phyloP scores from a whole-genome alignment of 2,888 invertebrate genomes.

The Arctia plantaginis region DNA sequence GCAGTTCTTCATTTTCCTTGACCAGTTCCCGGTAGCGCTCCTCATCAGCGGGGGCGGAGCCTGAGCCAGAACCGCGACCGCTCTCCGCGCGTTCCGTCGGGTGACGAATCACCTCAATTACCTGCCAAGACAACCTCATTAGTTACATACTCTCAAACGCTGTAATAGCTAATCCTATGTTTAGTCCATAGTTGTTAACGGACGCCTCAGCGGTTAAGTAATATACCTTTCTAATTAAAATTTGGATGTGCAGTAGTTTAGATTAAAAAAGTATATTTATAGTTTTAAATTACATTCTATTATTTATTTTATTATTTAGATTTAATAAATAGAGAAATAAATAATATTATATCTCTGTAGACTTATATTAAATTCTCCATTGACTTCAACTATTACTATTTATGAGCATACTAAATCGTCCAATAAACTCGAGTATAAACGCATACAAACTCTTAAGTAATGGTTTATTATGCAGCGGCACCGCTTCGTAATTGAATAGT shows the following conservation, averaged over 20 bases:
- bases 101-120: slow-evolving; percentile 96
- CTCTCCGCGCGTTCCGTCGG: slow-evolving; percentile 95
- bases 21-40: slow-evolving; percentile 97
- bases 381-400: neutral
- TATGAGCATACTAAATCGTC: neutral
- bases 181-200: neutral
- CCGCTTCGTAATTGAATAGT: slow-evolving; percentile 3
- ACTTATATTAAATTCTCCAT: neutral
- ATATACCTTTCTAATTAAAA: too few relatives aligned
- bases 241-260: neutral
- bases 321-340: too few relatives aligned
- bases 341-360: neutral
- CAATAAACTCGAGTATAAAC: slow-evolving; percentile 2
- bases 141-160: neutral
- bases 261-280: neutral
- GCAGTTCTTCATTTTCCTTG: slow-evolving; percentile 98
- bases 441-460: neutral
- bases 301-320: too few relatives aligned
- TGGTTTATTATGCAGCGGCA: neutral
- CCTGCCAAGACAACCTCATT: slow-evolving; percentile 73
- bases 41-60: slow-evolving; percentile 96
- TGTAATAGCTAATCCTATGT: neutral
- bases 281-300: neutral
- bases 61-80: slow-evolving; percentile 93
- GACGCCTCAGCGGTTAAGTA: too few relatives aligned